Evolutionary conservation across 2,113 vertebrate species (phyloP).

Genomic region (Balaenoptera acutorostrata): DNA sequence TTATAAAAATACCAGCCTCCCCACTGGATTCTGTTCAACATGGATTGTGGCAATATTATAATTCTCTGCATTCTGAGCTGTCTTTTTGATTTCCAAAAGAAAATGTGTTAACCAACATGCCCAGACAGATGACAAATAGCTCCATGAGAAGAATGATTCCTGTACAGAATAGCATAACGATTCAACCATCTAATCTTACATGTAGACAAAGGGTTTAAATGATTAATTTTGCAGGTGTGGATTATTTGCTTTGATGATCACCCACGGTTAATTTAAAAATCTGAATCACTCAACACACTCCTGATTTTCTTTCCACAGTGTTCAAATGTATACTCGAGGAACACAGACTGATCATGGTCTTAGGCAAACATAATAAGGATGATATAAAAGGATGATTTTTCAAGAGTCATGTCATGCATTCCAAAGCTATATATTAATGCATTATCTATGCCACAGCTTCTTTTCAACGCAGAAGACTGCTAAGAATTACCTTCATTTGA

Average conservation of each 20-base stretch:
- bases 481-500: not conserved
- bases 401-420: slow-evolving; percentile 9
- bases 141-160: not conserved
- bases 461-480: not conserved
- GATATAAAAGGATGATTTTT: slow-evolving; percentile 22
- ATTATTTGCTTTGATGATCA: slow-evolving; percentile 60
- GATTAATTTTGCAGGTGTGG: slow-evolving; percentile 49
- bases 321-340: slow-evolving; percentile 14
- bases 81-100: slow-evolving; percentile 33
- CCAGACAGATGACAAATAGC: slow-evolving; percentile 19
- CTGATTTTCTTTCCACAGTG: slow-evolving; percentile 24
- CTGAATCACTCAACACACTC: slow-evolving; percentile 12
- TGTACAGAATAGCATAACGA: not conserved
- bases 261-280: slow-evolving; percentile 50
- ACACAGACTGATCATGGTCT: slow-evolving; percentile 30
- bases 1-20: slow-evolving; percentile 10
- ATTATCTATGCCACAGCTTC: not conserved
- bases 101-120: not conserved
- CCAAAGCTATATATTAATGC: slow-evolving; percentile 12
- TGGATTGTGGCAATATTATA: not conserved
- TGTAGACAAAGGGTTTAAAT: slow-evolving; percentile 27
- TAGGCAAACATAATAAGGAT: slow-evolving; percentile 38
- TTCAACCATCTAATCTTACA: not conserved
- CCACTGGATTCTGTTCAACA: not conserved
- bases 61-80: not conserved